phyloP scores from a whole-genome alignment of 1,140 invertebrate species.

The Ostrea denselamellosa region DNA sequence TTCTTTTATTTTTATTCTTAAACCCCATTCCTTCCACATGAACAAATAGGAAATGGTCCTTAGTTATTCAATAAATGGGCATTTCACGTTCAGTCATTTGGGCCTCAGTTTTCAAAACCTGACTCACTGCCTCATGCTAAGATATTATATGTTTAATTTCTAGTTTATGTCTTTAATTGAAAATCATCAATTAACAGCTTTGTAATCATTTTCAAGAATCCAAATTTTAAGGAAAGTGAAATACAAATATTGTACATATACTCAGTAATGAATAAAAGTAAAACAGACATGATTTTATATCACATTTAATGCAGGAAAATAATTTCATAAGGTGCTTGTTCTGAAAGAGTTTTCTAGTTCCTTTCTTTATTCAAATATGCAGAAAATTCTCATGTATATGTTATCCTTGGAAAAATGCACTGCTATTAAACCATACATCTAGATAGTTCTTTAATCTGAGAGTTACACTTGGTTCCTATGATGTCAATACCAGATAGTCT shows the following conservation, averaged over 20 bases:
- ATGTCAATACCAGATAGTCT: background rate
- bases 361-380: too few species aligned
- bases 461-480: background rate
- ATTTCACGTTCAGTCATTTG: background rate
- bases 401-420: background rate
- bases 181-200: too few species aligned
- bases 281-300: too few species aligned
- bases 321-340: too few species aligned
- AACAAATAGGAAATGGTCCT: conserved; percentile 33
- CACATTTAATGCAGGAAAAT: too few species aligned
- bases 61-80: background rate
- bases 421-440: background rate
- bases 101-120: conserved; percentile 29
- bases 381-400: too few species aligned
- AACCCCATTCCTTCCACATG: conserved; percentile 23
- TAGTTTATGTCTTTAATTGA: background rate
- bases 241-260: too few species aligned
- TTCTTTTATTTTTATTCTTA: conserved; percentile 18
- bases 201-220: too few species aligned
- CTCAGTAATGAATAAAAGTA: too few species aligned
- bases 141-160: conserved; percentile 2
- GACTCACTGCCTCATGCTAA: conserved; percentile 30
- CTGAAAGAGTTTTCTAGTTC: too few species aligned
- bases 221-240: too few species aligned
- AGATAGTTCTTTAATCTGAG: background rate